A percentile compares a stretch with the other conserved stretches of the same genome.
These are phyloP conservation scores for Melopsittacus undulatus DNA, from an alignment of 2,797 vertebrate species.

Conservation along the genomic window DNA sequence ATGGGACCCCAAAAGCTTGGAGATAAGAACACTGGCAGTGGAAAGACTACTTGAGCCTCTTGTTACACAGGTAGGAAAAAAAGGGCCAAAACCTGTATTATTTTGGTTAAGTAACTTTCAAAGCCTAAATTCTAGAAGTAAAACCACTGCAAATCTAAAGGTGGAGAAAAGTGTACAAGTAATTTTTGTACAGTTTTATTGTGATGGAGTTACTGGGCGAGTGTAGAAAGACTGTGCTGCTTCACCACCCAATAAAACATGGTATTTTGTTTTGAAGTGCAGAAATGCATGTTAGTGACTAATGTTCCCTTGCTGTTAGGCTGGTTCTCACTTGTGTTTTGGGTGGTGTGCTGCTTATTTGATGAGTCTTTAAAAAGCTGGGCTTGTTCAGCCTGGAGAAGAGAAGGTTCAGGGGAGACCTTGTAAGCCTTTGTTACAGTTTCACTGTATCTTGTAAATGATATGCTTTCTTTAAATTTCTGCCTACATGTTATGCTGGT, in stretches of 20 bases:
- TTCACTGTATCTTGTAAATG: background rate
- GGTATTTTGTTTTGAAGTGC: background rate
- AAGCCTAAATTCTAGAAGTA: background rate
- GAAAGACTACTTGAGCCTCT: slow-evolving; percentile 94
- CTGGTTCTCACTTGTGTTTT: background rate
- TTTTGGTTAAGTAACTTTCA: background rate
- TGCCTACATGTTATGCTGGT: background rate
- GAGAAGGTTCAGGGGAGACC: background rate
- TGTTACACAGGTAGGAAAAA: slow-evolving; percentile 90
- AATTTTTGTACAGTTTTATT: background rate
- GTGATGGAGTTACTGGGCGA: background rate
- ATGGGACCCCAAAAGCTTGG: slow-evolving; percentile 98
- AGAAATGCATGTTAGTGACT: background rate
- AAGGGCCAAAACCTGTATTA: background rate
- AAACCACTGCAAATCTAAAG: background rate
- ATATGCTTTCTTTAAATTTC: background rate
- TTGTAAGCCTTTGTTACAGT: background rate
- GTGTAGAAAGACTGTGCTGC: background rate
- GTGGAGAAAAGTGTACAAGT: background rate
- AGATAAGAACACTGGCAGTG: slow-evolving; percentile 95
- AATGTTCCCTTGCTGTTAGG: background rate
- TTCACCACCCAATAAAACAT: background rate
- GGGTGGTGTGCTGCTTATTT: background rate
- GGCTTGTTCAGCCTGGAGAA: background rate
- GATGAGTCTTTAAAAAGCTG: background rate